Evolutionary conservation across 2,797 vertebrate species (phyloP).

Genomic region (Sphenopsis melanotis): DNA sequence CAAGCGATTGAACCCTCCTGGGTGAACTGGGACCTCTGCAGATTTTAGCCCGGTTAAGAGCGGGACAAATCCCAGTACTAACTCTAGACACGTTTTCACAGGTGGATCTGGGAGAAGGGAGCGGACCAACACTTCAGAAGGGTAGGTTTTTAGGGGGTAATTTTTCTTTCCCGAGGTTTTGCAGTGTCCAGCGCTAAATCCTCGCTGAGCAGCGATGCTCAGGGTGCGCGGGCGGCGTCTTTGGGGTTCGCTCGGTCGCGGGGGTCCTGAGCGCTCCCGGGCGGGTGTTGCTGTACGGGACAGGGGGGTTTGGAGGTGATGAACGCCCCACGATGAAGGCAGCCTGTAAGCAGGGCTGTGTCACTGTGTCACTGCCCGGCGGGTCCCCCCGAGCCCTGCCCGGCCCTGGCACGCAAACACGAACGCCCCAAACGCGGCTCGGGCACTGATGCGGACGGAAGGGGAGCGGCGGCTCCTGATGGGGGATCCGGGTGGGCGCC

Average conservation of each 20-base stretch:
- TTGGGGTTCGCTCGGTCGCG: not conserved
- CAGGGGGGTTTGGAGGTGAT: no score
- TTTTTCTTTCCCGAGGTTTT: not conserved
- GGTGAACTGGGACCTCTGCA: not conserved
- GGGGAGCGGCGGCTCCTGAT: accelerated
- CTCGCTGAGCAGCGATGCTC: not conserved
- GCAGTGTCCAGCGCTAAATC: not conserved
- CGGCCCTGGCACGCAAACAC: not conserved
- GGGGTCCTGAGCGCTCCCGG: not conserved
- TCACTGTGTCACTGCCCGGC: not conserved
- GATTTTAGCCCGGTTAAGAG: not conserved
- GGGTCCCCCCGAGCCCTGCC: accelerated
- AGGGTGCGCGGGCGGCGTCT: not conserved
- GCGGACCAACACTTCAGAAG: not conserved
- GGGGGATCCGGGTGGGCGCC: not conserved
- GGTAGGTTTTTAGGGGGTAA: not conserved
- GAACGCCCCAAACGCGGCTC: accelerated
- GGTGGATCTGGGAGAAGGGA: conserved; percentile 9
- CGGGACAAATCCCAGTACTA: not conserved
- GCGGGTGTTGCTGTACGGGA: not conserved
- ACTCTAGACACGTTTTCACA: not conserved
- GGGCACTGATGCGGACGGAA: accelerated
- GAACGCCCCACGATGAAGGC: not conserved
- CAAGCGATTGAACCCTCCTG: not conserved
- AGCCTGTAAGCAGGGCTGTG: not conserved